Evolutionary conservation across 2,888 invertebrate species (phyloP).

Genomic region (Drosophila tanythrix): DNA sequence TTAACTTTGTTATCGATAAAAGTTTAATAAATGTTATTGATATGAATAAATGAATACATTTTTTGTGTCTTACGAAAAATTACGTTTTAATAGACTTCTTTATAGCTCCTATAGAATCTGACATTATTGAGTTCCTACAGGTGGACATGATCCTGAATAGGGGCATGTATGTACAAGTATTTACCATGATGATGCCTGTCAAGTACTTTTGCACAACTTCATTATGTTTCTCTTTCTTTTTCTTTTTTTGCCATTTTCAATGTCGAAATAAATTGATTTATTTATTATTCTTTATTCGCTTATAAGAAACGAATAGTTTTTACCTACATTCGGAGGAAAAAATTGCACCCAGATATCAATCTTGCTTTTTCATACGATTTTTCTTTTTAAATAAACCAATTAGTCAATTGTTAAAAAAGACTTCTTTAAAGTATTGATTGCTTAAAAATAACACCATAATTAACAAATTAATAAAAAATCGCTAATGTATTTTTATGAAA

Average conservation of each 20-base stretch:
- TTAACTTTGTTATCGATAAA: background rate
- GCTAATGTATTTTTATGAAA: background rate
- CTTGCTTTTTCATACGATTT: background rate
- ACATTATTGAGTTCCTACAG: background rate
- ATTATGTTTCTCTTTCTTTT: no score
- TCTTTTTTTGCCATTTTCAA: background rate
- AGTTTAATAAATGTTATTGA: background rate
- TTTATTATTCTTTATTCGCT: background rate
- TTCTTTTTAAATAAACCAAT: background rate
- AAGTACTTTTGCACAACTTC: no score
- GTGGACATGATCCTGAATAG: background rate
- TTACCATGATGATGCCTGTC: no score
- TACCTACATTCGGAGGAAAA: background rate
- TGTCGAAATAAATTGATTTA: background rate
- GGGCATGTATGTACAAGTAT: no score
- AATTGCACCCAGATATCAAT: background rate
- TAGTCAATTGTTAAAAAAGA: background rate
- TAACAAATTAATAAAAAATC: background rate
- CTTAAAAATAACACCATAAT: background rate
- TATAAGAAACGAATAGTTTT: background rate
- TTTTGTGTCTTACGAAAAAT: background rate
- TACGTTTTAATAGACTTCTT: background rate
- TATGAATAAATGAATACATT: background rate
- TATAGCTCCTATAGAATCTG: background rate
- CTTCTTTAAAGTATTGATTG: background rate